These are phyloP conservation scores for Sclerurus mexicanus DNA, from an alignment of 2,113 vertebrate species.

Conservation along the genomic window DNA sequence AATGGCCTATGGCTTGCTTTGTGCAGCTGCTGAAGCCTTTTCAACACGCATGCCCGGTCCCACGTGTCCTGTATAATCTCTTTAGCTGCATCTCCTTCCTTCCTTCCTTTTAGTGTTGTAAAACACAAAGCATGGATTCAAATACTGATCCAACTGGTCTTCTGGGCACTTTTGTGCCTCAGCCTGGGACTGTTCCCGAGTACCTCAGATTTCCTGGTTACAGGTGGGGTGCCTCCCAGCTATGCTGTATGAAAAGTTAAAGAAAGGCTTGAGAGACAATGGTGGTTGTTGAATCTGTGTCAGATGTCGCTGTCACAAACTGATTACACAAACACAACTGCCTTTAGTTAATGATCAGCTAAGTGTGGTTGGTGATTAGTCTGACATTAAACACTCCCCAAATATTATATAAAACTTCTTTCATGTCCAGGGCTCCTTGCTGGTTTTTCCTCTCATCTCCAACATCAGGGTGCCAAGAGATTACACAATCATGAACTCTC, in stretches of 20 bases:
- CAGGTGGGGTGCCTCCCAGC: background rate
- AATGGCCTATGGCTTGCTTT: rapidly evolving
- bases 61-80: background rate
- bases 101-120: background rate
- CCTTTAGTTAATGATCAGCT: slow-evolving; percentile 30
- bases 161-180: background rate
- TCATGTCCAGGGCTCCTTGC: background rate
- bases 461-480: background rate
- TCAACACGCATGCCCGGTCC: background rate
- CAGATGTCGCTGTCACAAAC: background rate
- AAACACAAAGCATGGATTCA: background rate
- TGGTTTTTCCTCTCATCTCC: background rate
- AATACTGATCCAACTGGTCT: background rate
- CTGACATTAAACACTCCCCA: background rate
- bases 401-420: background rate
- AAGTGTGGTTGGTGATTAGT: background rate
- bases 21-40: background rate
- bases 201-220: background rate
- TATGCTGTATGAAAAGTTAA: background rate
- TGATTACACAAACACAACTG: background rate
- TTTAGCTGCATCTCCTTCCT: background rate
- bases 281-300: background rate
- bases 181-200: background rate
- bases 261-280: background rate
- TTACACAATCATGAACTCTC: background rate